Percentiles rank a stretch among this genome's conserved stretches.
phyloP scores from a whole-genome alignment of 2,113 vertebrate genomes.

The Sinosuthora webbiana region DNA sequence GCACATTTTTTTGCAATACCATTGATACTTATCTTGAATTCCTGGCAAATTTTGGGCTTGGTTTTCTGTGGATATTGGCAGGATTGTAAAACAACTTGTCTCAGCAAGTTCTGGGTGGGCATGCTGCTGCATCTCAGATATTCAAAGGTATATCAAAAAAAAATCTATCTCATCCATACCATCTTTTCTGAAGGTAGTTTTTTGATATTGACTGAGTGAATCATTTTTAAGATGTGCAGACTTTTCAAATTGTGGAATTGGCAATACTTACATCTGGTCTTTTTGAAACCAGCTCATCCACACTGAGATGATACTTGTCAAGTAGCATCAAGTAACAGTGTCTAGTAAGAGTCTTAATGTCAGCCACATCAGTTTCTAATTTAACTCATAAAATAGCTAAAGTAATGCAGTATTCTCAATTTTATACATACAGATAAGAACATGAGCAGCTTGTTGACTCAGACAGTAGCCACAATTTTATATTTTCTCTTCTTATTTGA shows the following conservation, averaged over 20 bases:
- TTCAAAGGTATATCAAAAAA: neutral
- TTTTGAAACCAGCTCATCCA: neutral
- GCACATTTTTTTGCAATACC: neutral
- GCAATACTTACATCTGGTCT: fast-evolving
- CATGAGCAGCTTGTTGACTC: fast-evolving
- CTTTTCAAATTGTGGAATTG: neutral
- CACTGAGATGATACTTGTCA: neutral
- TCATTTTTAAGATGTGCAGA: neutral
- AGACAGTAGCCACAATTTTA: neutral
- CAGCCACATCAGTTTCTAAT: neutral
- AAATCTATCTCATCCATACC: neutral
- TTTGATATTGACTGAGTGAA: neutral
- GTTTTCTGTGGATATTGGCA: neutral
- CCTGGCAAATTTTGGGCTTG: neutral
- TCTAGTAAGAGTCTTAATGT: neutral
- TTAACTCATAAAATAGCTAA: neutral
- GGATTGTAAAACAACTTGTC: neutral
- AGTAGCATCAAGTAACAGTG: neutral
- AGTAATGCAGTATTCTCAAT: neutral
- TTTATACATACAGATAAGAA: neutral
- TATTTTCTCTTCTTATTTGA: neutral
- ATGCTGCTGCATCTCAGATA: neutral
- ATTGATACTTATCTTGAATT: neutral
- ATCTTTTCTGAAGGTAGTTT: neutral
- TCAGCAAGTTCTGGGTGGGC: neutral